Conservation (phyloP, 1,140 invertebrate genomes). For the Cotesia vestalis region DNA sequence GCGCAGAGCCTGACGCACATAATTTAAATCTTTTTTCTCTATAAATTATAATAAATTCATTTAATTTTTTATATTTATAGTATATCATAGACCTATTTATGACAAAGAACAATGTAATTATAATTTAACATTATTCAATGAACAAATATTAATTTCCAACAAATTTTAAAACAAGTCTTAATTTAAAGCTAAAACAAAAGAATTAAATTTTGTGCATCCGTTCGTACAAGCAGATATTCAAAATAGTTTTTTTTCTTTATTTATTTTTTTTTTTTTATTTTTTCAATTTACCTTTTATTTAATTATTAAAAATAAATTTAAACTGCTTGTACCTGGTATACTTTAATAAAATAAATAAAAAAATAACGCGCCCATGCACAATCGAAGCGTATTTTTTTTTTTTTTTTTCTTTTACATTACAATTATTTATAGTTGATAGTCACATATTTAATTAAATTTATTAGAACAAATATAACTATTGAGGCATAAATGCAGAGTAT, state of each 20-base stretch:
- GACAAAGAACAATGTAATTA: background rate
- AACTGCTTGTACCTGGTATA: constrained; percentile 38
- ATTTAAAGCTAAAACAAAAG: too few species aligned
- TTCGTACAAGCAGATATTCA: background rate
- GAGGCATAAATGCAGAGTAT: background rate
- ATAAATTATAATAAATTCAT: background rate
- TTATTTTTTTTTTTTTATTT: constrained; percentile 27
- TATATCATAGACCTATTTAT: background rate
- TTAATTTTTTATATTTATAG: background rate
- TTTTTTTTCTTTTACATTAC: constrained; percentile 46
- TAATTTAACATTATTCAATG: too few species aligned
- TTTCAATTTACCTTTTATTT: background rate
- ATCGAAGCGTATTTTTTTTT: constrained; percentile 49
- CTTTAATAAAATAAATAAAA: constrained; percentile 17
- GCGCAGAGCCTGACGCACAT: constrained; percentile 17
- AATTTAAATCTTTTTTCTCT: too few species aligned
- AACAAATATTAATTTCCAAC: too few species aligned
- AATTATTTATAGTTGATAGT: background rate
- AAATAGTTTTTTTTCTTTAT: background rate
- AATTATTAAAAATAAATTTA: constrained; percentile 31
- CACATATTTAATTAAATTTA: too few species aligned
- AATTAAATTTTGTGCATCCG: background rate
- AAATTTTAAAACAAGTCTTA: too few species aligned
- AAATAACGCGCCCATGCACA: constrained; percentile 47
- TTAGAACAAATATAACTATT: constrained; percentile 5